Conservation (phyloP, 1,140 invertebrate genomes). For the Drosophila repletoides region DNA sequence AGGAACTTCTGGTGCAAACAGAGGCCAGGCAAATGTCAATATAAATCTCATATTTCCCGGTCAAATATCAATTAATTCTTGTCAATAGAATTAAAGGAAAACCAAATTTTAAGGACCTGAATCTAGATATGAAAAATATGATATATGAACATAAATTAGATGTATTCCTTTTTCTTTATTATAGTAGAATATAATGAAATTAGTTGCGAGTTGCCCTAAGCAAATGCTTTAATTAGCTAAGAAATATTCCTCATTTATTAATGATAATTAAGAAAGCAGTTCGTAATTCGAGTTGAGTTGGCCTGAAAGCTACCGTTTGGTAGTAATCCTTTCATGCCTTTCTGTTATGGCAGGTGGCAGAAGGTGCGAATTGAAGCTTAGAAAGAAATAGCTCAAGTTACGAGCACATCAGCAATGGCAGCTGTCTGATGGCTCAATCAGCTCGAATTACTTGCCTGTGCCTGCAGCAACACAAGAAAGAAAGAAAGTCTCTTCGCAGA, state of each 20-base stretch:
- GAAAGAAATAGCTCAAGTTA: slow-evolving; percentile 56
- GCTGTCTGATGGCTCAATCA: slow-evolving; percentile 64
- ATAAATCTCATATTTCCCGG: too few relatives aligned
- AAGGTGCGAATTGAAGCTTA: slow-evolving; percentile 60
- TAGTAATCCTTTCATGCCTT: not conserved
- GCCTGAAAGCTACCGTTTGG: slow-evolving; percentile 41
- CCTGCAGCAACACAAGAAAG: not conserved
- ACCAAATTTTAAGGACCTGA: too few relatives aligned
- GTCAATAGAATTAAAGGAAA: not conserved
- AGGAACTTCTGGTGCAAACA: too few relatives aligned
- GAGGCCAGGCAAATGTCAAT: too few relatives aligned
- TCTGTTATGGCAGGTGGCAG: slow-evolving; percentile 5
- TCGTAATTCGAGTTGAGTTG: slow-evolving; percentile 3
- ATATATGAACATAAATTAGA: too few relatives aligned
- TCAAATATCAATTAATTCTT: too few relatives aligned
- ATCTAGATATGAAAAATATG: too few relatives aligned
- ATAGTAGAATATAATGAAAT: too few relatives aligned
- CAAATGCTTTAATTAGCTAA: too few relatives aligned
- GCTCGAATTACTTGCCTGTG: slow-evolving; percentile 38
- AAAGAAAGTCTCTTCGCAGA: slow-evolving; percentile 25
- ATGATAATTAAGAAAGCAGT: not conserved
- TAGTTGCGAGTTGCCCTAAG: too few relatives aligned
- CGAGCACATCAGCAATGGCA: slow-evolving; percentile 17
- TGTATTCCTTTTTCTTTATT: too few relatives aligned
- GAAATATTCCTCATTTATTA: too few relatives aligned